Evolutionary conservation across 2,797 vertebrate species (phyloP).

Genomic region (Chelonia mydas): DNA sequence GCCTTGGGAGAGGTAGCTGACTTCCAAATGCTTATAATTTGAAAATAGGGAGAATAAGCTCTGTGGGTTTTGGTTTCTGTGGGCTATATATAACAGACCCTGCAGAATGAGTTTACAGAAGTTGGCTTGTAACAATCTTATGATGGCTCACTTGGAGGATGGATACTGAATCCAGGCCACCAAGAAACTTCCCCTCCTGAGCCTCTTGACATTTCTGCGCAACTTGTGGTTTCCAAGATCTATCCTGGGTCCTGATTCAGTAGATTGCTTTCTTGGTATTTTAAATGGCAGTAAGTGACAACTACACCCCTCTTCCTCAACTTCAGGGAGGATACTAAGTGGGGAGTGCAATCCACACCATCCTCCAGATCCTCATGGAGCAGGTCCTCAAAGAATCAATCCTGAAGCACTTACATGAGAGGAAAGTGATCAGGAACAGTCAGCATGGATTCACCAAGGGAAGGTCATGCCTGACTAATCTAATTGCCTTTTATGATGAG

Average conservation of each 20-base stretch:
- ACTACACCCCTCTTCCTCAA: not conserved
- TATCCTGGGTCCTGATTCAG: not conserved
- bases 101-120: not conserved
- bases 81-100: not conserved
- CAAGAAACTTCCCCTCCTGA: not conserved
- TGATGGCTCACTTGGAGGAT: not conserved
- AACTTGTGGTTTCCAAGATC: not conserved
- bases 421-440: too few species aligned
- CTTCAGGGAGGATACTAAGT: not conserved
- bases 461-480: too few species aligned
- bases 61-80: not conserved
- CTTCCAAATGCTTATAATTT: not conserved
- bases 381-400: too few species aligned
- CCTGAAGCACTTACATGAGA: too few species aligned
- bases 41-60: not conserved
- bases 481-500: too few species aligned
- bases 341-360: too few species aligned
- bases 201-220: not conserved
- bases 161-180: not conserved
- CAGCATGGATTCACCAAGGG: too few species aligned
- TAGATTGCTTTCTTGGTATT: not conserved
- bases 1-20: not conserved
- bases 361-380: too few species aligned
- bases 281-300: not conserved
- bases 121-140: not conserved